A percentile compares a stretch with the other conserved stretches of the same genome.
Evolutionary conservation across 64 coral and sea anemone genomes (phyloP).

Genomic region (Anthopleura sola): DNA sequence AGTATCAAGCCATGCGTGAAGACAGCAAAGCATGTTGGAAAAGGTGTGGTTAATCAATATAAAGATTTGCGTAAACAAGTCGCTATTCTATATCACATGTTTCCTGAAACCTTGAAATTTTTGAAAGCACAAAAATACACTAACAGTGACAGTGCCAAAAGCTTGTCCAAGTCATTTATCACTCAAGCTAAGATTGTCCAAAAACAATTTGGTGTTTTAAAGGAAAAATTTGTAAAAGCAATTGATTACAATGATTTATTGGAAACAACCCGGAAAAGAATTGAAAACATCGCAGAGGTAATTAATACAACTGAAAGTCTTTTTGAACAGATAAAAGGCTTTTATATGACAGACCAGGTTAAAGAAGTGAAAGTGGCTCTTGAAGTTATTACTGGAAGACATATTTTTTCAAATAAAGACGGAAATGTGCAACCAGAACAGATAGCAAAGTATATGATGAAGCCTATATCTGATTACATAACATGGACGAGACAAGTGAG

Average conservation of each 20-base stretch:
- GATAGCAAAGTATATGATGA: not conserved
- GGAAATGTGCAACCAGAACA: not conserved
- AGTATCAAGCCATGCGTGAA: slow-evolving; percentile 61
- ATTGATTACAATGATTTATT: slow-evolving; percentile 56
- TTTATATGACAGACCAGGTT: slow-evolving; percentile 68
- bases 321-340: slow-evolving; percentile 51
- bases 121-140: slow-evolving; percentile 71
- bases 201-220: slow-evolving; percentile 23
- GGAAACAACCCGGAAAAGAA: slow-evolving; percentile 27
- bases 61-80: slow-evolving; percentile 49
- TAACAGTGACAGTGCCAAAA: slow-evolving; percentile 34
- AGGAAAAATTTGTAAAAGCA: slow-evolving; percentile 33
- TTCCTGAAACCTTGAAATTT: slow-evolving; percentile 62
- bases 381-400: slow-evolving; percentile 46
- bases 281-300: slow-evolving; percentile 38
- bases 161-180: slow-evolving; percentile 58
- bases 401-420: not conserved
- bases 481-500: slow-evolving; percentile 53
- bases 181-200: slow-evolving; percentile 64
- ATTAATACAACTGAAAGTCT: slow-evolving; percentile 52
- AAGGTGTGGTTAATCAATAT: slow-evolving; percentile 33
- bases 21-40: slow-evolving; percentile 50
- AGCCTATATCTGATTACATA: slow-evolving; percentile 60
- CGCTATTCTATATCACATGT: slow-evolving; percentile 34
- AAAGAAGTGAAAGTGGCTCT: slow-evolving; percentile 53